Percentiles rank a stretch among this genome's conserved stretches.
Evolutionary conservation across 2,888 invertebrate genomes (phyloP).

Genomic region (Oeneis ivallda): DNA sequence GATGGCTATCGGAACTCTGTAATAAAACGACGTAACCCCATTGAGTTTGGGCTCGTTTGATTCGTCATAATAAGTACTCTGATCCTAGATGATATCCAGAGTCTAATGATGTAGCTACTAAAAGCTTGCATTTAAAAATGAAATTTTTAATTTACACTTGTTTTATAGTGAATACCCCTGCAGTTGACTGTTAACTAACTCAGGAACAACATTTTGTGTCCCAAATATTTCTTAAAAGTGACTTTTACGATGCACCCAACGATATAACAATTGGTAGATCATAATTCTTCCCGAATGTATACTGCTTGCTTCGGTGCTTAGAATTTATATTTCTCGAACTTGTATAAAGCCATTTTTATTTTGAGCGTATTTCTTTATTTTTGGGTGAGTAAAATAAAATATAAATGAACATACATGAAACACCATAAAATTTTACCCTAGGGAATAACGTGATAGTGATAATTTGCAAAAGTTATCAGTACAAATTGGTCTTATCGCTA

Average conservation of each 20-base stretch:
- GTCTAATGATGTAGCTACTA: too few species aligned
- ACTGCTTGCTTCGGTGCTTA: background rate
- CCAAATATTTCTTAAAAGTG: constrained; percentile 15
- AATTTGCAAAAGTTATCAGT: background rate
- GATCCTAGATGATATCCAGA: too few species aligned
- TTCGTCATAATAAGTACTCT: too few species aligned
- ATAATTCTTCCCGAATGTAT: constrained; percentile 13
- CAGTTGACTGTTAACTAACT: background rate
- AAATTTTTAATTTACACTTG: too few species aligned
- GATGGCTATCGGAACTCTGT: too few species aligned
- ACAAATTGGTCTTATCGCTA: background rate
- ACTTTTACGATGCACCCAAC: constrained; percentile 11
- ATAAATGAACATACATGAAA: background rate
- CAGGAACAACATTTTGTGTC: constrained; percentile 2
- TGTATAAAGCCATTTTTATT: background rate
- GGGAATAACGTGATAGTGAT: background rate
- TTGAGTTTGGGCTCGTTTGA: too few species aligned
- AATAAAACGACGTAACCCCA: too few species aligned
- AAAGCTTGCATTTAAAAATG: too few species aligned
- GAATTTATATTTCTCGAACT: constrained; percentile 8
- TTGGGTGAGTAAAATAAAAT: too few species aligned
- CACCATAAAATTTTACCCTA: background rate
- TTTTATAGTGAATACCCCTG: too few species aligned
- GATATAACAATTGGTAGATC: constrained; percentile 8
- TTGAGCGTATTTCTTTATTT: background rate